phyloP scores from a whole-genome alignment of 2,888 invertebrate genomes.

The Sipunculus nudus region DNA sequence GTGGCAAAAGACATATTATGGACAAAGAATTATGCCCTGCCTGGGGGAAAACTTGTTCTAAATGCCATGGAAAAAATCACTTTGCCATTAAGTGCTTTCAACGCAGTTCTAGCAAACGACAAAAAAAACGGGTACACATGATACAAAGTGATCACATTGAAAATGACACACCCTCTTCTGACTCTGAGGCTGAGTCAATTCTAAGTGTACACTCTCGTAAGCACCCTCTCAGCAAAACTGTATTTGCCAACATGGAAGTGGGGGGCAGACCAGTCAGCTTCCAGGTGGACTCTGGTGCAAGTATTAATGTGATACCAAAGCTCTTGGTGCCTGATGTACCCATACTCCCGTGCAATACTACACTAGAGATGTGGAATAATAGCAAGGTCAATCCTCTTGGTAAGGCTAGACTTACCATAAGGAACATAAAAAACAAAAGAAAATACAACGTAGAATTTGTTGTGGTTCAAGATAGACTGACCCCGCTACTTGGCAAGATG shows the following conservation, averaged over 20 bases:
- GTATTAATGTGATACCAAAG: constrained; percentile 13
- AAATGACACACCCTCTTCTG: no score
- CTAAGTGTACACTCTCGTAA: no score
- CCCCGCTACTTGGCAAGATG: constrained; percentile 12
- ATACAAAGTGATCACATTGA: no score
- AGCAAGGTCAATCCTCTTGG: constrained; percentile 1
- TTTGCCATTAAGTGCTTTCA: constrained; percentile 1
- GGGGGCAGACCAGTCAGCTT: constrained; percentile 9
- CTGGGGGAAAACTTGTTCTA: constrained; percentile 2
- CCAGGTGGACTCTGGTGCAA: constrained; percentile 26
- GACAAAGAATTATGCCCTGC: constrained; percentile 18
- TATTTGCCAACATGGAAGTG: not conserved
- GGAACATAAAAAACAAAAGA: constrained; percentile 13
- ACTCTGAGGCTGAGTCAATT: no score
- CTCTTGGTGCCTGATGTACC: not conserved
- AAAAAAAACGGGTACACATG: not conserved
- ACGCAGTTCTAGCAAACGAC: no score
- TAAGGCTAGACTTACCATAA: not conserved
- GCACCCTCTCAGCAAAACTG: no score
- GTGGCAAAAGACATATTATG: constrained; percentile 1
- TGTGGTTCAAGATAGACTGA: constrained; percentile 11
- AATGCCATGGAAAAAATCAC: constrained; percentile 6
- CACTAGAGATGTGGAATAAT: constrained; percentile 9
- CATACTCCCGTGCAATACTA: not conserved
- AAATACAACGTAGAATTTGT: constrained; percentile 24